Evolutionary conservation across 2,888 invertebrate species (phyloP).

Genomic region (Vanessa cardui): DNA sequence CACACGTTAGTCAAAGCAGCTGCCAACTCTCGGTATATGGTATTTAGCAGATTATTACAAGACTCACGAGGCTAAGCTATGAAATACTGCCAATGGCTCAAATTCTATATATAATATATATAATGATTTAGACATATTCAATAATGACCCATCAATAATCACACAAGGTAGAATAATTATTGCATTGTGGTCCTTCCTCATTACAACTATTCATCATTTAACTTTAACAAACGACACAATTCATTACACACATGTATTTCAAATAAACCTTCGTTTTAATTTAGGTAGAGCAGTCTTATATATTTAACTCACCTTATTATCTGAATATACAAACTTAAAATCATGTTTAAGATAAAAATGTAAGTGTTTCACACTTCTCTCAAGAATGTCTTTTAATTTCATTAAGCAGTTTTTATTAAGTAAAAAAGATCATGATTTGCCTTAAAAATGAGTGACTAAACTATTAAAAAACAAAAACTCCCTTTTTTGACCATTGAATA

Average conservation of each 20-base stretch:
- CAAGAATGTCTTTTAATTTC: too few species aligned
- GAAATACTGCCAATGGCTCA: background rate
- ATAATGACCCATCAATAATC: conserved; percentile 1
- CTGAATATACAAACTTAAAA: background rate
- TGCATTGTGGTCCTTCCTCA: conserved; percentile 20
- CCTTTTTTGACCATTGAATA: too few species aligned
- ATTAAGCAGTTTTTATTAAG: too few species aligned
- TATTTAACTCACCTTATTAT: conserved; percentile 1
- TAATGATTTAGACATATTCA: conserved; percentile 4
- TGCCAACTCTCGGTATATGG: background rate
- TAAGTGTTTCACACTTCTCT: too few species aligned
- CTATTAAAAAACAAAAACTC: too few species aligned
- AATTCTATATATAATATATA: conserved; percentile 1
- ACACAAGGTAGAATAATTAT: conserved; percentile 14
- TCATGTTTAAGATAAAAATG: background rate
- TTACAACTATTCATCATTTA: background rate
- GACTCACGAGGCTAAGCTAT: conserved; percentile 22
- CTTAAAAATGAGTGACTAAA: too few species aligned
- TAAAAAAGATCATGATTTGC: too few species aligned
- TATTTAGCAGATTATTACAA: conserved; percentile 15
- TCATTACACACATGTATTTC: background rate
- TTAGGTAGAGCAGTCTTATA: conserved; percentile 10
- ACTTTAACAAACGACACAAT: conserved; percentile 2
- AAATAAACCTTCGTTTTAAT: background rate
- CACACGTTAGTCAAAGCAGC: too few species aligned